Evolutionary conservation across 2,113 vertebrate genomes (phyloP).

Genomic region (Cyphomyrus plagiostoma): DNA sequence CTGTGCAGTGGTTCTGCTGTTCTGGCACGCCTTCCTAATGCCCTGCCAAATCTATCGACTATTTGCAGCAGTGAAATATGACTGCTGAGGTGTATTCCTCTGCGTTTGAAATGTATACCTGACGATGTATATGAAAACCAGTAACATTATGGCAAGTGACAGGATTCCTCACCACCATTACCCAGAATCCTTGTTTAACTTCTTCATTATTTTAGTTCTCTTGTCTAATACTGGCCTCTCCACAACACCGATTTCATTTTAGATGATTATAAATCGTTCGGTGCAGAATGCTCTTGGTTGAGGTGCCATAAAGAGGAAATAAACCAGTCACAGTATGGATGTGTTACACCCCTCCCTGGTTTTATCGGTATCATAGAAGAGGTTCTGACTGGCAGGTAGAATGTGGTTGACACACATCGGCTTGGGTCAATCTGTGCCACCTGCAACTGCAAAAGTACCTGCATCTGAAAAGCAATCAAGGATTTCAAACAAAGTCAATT

Average conservation of each 20-base stretch:
- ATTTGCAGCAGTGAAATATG: neutral
- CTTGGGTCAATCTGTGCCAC: neutral
- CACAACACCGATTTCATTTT: neutral
- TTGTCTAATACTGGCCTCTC: neutral
- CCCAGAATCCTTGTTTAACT: no score
- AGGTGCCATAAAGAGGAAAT: neutral
- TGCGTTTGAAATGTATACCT: neutral
- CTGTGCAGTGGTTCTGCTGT: neutral
- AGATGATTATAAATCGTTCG: neutral
- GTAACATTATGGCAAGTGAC: neutral
- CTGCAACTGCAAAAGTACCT: neutral
- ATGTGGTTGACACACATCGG: neutral
- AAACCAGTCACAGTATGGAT: neutral
- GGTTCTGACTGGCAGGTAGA: neutral
- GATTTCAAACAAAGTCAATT: slow-evolving; percentile 27
- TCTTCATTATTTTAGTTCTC: neutral
- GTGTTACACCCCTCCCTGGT: neutral
- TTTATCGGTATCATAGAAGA: neutral
- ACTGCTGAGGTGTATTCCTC: neutral
- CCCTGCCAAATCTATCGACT: neutral
- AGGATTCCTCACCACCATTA: neutral
- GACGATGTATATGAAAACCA: neutral
- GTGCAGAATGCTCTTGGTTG: neutral
- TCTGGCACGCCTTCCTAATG: neutral
- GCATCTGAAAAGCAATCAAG: neutral